Percentiles rank a stretch among this genome's conserved stretches.
Conservation (phyloP, 1,140 invertebrate species). For the Drosophila tropicalis region DNA sequence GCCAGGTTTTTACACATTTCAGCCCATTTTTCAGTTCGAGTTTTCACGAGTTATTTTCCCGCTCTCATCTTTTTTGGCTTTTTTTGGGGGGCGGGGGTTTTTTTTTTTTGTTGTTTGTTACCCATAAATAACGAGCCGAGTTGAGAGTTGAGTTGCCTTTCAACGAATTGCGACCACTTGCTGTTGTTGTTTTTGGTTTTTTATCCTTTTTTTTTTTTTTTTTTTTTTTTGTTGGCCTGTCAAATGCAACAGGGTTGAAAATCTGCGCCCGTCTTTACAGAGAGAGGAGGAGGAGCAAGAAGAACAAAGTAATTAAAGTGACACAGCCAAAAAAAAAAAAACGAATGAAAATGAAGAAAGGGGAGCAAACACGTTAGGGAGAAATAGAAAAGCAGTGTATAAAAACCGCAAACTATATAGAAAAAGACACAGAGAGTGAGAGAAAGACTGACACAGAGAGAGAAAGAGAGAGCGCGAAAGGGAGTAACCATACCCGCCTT, state of each 20-base stretch:
- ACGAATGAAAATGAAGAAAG: conserved; percentile 16
- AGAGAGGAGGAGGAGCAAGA: background rate
- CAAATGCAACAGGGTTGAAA: conserved; percentile 74
- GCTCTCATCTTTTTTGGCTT: background rate
- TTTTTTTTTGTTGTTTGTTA: conserved; percentile 25
- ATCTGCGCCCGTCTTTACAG: conserved; percentile 65
- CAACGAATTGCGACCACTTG: conserved; percentile 43
- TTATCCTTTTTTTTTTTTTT: background rate
- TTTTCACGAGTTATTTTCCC: conserved; percentile 30
- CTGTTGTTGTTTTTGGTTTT: conserved; percentile 2
- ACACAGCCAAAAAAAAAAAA: conserved; percentile 35
- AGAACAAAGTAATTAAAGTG: conserved; percentile 70
- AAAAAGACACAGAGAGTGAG: conserved; percentile 5
- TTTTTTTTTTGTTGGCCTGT: conserved; percentile 36
- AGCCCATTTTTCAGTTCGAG: conserved; percentile 55
- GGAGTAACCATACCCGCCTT: too few relatives aligned
- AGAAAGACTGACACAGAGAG: background rate
- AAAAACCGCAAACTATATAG: conserved; percentile 47
- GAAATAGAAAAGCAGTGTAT: conserved; percentile 8
- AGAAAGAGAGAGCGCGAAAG: background rate
- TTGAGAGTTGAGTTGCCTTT: conserved; percentile 68
- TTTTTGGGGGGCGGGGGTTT: conserved; percentile 18
- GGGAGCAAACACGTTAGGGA: conserved; percentile 5
- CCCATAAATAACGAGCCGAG: conserved; percentile 72
- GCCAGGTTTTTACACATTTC: conserved; percentile 41